Percentiles rank a stretch among this genome's conserved stretches.
Conservation (phyloP, 1,140 invertebrate genomes). For the Eciton burchellii region DNA sequence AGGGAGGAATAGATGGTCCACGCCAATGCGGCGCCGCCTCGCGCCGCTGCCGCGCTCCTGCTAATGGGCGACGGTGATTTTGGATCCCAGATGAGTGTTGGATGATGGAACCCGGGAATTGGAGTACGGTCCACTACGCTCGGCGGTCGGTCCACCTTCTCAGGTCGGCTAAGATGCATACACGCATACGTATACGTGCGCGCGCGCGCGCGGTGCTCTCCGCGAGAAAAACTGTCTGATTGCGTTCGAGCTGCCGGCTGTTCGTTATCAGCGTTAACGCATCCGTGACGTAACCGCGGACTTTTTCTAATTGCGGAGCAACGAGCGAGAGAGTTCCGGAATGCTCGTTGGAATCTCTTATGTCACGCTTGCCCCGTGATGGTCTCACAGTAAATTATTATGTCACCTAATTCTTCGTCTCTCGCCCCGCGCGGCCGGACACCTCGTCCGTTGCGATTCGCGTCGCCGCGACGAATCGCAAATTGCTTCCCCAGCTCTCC, state of each 20-base stretch:
- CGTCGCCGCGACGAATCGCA: conserved; percentile 11
- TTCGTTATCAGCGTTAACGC: conserved; percentile 9
- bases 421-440: background rate
- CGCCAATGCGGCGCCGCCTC: conserved; percentile 66
- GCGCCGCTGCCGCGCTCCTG: background rate
- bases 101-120: background rate
- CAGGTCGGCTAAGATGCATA: background rate
- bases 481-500: no score
- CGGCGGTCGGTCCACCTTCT: background rate
- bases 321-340: conserved; percentile 25
- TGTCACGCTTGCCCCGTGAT: conserved; percentile 37
- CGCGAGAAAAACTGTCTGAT: background rate
- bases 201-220: no score
- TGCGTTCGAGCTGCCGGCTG: conserved; percentile 2
- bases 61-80: conserved; percentile 50
- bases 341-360: conserved; percentile 43
- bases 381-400: conserved; percentile 53
- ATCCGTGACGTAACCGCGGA: conserved; percentile 2
- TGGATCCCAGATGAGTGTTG: background rate
- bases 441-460: conserved; percentile 8
- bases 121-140: background rate
- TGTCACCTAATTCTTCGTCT: conserved; percentile 51
- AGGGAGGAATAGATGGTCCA: conserved; percentile 23
- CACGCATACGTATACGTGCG: background rate
- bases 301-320: conserved; percentile 37